Evolutionary conservation across 2,888 invertebrate species (phyloP).

Genomic region (Prenolepis imparis): DNA sequence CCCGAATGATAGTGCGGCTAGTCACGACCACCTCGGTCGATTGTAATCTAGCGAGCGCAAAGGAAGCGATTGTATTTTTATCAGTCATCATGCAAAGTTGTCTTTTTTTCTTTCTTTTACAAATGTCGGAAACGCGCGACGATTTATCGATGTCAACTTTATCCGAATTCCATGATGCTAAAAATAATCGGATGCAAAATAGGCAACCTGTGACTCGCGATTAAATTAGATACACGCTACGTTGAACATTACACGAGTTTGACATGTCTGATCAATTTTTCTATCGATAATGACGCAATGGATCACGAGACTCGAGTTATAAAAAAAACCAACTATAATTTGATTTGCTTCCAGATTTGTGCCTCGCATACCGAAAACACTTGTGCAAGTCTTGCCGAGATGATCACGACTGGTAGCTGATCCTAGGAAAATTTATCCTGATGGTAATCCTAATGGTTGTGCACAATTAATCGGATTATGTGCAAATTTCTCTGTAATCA

Average conservation of each 20-base stretch:
- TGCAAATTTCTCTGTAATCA: conserved; percentile 37
- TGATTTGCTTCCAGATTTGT: conserved; percentile 37
- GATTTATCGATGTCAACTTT: conserved; percentile 16
- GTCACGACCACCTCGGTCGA: conserved; percentile 76
- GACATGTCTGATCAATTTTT: not conserved
- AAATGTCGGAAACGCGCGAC: conserved; percentile 3
- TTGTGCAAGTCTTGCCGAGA: not conserved
- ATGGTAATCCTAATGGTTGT: not conserved
- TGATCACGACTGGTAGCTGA: not conserved
- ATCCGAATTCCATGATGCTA: conserved; percentile 8
- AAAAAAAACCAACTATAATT: conserved; percentile 32
- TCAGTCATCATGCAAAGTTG: conserved; percentile 52
- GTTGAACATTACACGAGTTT: not conserved
- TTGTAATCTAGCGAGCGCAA: conserved; percentile 64
- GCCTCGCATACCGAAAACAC: not conserved
- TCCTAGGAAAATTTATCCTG: not conserved
- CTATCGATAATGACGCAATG: not conserved
- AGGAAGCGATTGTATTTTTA: conserved; percentile 60
- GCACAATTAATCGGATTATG: conserved; percentile 34
- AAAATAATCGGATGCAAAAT: conserved; percentile 26
- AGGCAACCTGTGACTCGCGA: conserved; percentile 6
- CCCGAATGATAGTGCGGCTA: conserved; percentile 77
- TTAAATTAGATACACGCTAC: conserved; percentile 30
- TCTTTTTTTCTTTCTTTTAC: conserved; percentile 20
- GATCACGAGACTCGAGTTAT: not conserved